Evolutionary conservation across 1,140 invertebrate species (phyloP).

Genomic region (Bombus waltoni): DNA sequence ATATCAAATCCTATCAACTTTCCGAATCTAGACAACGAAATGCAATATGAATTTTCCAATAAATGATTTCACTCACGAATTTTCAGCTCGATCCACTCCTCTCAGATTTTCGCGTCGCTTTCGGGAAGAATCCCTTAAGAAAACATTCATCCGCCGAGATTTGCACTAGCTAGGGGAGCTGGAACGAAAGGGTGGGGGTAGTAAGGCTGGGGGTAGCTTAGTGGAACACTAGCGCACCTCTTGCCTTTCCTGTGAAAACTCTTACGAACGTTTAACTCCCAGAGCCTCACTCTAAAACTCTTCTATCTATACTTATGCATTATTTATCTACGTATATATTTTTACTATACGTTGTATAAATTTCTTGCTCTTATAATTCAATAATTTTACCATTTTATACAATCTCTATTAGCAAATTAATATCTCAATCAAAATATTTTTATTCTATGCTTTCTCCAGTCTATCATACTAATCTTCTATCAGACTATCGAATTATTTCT

Average conservation of each 20-base stretch:
- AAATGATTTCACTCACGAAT: conserved; percentile 69
- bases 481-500: background rate
- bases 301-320: background rate
- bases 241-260: conserved; percentile 50
- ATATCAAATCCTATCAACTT: conserved; percentile 40
- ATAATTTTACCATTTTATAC: background rate
- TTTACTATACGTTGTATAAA: background rate
- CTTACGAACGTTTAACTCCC: conserved; percentile 46
- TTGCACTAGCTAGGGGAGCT: conserved; percentile 80
- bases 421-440: background rate
- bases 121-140: conserved; percentile 80
- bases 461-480: too few species aligned
- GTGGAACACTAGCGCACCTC: conserved; percentile 69
- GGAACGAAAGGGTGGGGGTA: conserved; percentile 71
- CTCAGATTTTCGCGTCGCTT: conserved; percentile 74
- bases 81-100: conserved; percentile 51
- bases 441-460: background rate
- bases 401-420: background rate
- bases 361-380: background rate
- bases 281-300: background rate
- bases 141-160: conserved; percentile 81
- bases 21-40: background rate
- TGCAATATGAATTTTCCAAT: conserved; percentile 16
- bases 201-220: conserved; percentile 72
- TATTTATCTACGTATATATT: background rate